Conservation (phyloP, 1,140 invertebrate genomes). For the Neodiprion lecontei region DNA sequence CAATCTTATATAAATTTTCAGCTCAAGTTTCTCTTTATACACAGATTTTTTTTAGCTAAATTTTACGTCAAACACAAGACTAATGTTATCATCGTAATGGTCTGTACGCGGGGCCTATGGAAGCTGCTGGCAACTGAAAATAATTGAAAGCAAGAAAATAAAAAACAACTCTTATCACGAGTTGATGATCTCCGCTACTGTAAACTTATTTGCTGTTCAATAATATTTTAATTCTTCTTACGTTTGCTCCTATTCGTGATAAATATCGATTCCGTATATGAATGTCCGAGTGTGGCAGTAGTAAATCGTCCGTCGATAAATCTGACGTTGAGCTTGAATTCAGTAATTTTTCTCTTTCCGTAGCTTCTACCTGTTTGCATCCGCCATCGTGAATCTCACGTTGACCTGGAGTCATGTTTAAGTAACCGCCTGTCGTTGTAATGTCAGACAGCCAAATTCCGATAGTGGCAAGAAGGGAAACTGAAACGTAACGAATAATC, state of each 20-base stretch:
- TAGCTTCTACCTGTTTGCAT: conserved; percentile 53
- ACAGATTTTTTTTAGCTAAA: conserved; percentile 1
- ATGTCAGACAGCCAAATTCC: conserved; percentile 79
- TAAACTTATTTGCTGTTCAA: conserved; percentile 11
- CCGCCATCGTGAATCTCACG: conserved; percentile 64
- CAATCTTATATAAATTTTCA: conserved; percentile 17
- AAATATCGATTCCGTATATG: conserved; percentile 71
- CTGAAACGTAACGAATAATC: conserved; percentile 62
- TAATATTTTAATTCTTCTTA: conserved; percentile 44
- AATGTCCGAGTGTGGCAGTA: conserved; percentile 68
- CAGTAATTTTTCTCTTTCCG: conserved; percentile 65
- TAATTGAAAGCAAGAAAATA: conserved; percentile 18
- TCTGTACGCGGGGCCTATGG: conserved; percentile 48
- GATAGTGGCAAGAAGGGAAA: conserved; percentile 76
- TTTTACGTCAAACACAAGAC: conserved; percentile 31
- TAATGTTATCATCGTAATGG: conserved; percentile 47
- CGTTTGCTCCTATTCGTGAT: conserved; percentile 66
- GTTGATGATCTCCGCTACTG: too few species aligned
- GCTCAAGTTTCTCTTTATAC: conserved; percentile 18
- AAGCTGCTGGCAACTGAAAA: conserved; percentile 53
- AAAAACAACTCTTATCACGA: neutral
- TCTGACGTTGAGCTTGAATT: conserved; percentile 58
- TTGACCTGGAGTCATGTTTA: conserved; percentile 80
- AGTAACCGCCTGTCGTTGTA: conserved; percentile 69
- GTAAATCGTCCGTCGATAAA: conserved; percentile 62